Percentiles rank a stretch among this genome's conserved stretches.
phyloP scores from a whole-genome alignment of 2,888 invertebrate species.

The Pterobdella sp. region DNA sequence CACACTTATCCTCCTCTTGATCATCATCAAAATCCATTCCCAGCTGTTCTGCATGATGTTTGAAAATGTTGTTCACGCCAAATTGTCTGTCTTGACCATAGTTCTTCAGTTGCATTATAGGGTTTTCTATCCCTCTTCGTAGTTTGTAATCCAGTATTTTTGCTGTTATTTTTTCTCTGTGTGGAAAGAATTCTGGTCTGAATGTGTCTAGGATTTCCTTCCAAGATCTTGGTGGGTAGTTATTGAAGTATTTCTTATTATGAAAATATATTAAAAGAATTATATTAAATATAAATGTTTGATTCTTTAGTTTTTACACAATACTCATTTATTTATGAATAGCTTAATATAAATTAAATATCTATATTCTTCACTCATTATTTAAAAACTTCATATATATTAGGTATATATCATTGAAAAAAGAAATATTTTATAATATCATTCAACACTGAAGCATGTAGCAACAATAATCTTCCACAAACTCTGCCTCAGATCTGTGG shows the following conservation, averaged over 20 bases:
- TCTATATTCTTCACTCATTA: too few species aligned
- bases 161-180: not conserved
- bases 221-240: too few species aligned
- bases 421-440: not conserved
- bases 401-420: not conserved
- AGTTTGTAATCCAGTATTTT: slow-evolving; percentile 25
- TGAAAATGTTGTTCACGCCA: not conserved
- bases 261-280: too few species aligned
- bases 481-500: slow-evolving; percentile 18
- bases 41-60: not conserved
- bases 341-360: too few species aligned
- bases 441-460: not conserved
- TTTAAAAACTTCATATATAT: not conserved
- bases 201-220: slow-evolving; percentile 19
- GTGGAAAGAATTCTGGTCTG: slow-evolving; percentile 20
- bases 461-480: not conserved
- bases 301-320: too few species aligned
- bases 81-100: slow-evolving; percentile 7
- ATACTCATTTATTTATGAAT: too few species aligned
- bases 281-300: too few species aligned
- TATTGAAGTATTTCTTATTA: too few species aligned
- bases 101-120: not conserved
- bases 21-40: not conserved
- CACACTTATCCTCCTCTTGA: not conserved
- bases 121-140: not conserved